A percentile compares a stretch with the other conserved stretches of the same genome.
phyloP scores from a whole-genome alignment of 2,113 vertebrate genomes.

The Collichthys lucidus region DNA sequence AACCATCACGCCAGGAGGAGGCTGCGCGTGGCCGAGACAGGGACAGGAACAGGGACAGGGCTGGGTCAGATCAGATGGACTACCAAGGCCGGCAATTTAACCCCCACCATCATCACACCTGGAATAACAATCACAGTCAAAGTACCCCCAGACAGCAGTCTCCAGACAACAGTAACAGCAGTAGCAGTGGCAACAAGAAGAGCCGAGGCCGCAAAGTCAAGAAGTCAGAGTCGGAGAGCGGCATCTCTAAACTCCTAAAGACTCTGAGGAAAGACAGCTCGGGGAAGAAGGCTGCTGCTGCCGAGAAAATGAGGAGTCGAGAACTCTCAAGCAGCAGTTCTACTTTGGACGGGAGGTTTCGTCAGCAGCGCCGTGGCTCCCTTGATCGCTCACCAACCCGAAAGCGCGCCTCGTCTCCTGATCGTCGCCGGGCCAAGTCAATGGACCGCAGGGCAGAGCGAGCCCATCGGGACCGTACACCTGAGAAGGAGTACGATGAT shows the following conservation, averaged over 20 bases:
- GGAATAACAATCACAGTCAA: slow-evolving; percentile 89
- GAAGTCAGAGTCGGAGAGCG: slow-evolving; percentile 86
- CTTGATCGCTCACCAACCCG: slow-evolving; percentile 88
- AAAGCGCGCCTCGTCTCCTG: slow-evolving; percentile 88
- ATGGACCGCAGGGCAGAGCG: slow-evolving; percentile 83
- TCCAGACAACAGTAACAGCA: slow-evolving; percentile 80
- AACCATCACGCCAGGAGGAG: slow-evolving; percentile 93
- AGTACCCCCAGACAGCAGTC: slow-evolving; percentile 85
- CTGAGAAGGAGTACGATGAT: slow-evolving; percentile 85
- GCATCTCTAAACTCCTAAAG: slow-evolving; percentile 86
- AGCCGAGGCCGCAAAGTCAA: slow-evolving; percentile 80
- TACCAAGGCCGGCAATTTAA: slow-evolving; percentile 86
- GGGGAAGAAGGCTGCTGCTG: slow-evolving; percentile 85
- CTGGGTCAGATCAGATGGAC: slow-evolving; percentile 86
- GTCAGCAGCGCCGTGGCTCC: slow-evolving; percentile 86
- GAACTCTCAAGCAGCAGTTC: slow-evolving; percentile 86
- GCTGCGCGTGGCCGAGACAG: slow-evolving; percentile 87
- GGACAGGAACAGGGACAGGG: slow-evolving; percentile 75
- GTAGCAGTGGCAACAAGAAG: slow-evolving; percentile 78
- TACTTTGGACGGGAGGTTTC: slow-evolving; percentile 84
- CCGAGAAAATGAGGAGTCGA: slow-evolving; percentile 83
- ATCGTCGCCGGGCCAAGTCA: slow-evolving; percentile 86
- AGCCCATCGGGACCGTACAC: slow-evolving; percentile 82
- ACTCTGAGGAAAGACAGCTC: slow-evolving; percentile 83
- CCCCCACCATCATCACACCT: slow-evolving; percentile 89